Percentiles rank a stretch among this genome's conserved stretches.
These are phyloP conservation scores for Agriopis aurantiaria DNA, from an alignment of 2,888 invertebrate species.

Conservation along the genomic window DNA sequence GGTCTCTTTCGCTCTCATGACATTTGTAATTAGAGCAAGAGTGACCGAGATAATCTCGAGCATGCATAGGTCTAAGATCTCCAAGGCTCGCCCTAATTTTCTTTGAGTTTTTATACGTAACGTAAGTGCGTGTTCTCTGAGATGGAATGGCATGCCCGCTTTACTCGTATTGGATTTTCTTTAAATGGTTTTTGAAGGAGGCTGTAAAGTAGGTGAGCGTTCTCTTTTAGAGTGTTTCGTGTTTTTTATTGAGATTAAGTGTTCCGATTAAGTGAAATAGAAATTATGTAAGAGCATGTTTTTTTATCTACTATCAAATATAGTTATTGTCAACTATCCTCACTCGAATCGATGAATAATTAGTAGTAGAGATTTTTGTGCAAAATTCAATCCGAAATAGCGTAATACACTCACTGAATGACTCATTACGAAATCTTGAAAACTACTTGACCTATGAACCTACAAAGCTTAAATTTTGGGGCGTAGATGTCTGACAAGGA, in stretches of 20 bases:
- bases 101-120: slow-evolving; percentile 58
- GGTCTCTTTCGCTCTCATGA: not conserved
- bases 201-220: slow-evolving; percentile 13
- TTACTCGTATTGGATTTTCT: slow-evolving; percentile 34
- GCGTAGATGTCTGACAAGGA: too few species aligned
- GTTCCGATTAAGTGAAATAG: not conserved
- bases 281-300: not conserved
- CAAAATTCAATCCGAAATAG: too few species aligned
- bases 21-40: not conserved
- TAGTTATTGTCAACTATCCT: too few species aligned
- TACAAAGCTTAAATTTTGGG: too few species aligned
- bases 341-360: too few species aligned
- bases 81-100: slow-evolving; percentile 66
- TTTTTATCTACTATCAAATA: not conserved
- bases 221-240: not conserved
- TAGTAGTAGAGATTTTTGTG: too few species aligned
- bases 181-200: slow-evolving; percentile 27
- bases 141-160: slow-evolving; percentile 33
- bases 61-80: slow-evolving; percentile 49
- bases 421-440: too few species aligned
- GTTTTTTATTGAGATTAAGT: slow-evolving; percentile 12
- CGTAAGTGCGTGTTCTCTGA: slow-evolving; percentile 45
- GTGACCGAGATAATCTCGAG: slow-evolving; percentile 1
- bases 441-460: too few species aligned
- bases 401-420: too few species aligned